Evolutionary conservation across 2,113 vertebrate genomes (phyloP), one percentile per base, ranked within the genome.

Genomic region (Cisticola juncidis): DNA sequence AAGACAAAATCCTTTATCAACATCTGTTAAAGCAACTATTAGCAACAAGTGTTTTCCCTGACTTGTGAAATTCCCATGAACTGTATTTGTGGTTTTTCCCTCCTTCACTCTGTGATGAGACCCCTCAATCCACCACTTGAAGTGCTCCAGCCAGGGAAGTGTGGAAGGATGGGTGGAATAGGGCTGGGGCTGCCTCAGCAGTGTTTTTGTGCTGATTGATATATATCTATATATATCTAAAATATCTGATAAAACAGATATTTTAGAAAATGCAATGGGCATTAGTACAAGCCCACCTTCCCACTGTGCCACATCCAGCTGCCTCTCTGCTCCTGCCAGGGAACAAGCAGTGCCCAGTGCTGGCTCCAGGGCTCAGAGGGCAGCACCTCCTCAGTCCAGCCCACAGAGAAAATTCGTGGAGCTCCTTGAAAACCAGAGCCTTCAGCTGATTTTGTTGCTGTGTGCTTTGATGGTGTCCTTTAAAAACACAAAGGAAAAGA

Each of bases 1-100:
- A 61, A 50, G 56, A 83, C 58, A 81, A 64, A 92, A 90, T 62
- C 64, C 76, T 73, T 64, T 81, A 28, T 58, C 90, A 84, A 65
- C 86, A 91, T 86, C 86, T 96, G 36, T 86, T 91, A 96, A 96
- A 97, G 72, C 35, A 88, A 76, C 86, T 94, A 44, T 47, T 86
- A 92, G 31, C 48, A 74, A 91, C 77, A 94, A 88, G 65, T 61
- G 66, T 69, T 68, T 97, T 94, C 26, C 74, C 64, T 71, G 89
- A 54, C 54, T 95, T 60, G 85, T 70, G 71, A 87, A 94, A 92
- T 89, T 81, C 89, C 79, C 66, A 71, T 24, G n/a, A 96, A 85
- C 79, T 60, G 21, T 56, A 57, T 76, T 88, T 76, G 29, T 48
- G 47, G 25, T 31, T 62, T 73, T 19, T 19, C 3, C 6, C 26